These are phyloP conservation scores for Hybognathus amarus DNA, from an alignment of 2,797 vertebrate species.

Conservation along the genomic window DNA sequence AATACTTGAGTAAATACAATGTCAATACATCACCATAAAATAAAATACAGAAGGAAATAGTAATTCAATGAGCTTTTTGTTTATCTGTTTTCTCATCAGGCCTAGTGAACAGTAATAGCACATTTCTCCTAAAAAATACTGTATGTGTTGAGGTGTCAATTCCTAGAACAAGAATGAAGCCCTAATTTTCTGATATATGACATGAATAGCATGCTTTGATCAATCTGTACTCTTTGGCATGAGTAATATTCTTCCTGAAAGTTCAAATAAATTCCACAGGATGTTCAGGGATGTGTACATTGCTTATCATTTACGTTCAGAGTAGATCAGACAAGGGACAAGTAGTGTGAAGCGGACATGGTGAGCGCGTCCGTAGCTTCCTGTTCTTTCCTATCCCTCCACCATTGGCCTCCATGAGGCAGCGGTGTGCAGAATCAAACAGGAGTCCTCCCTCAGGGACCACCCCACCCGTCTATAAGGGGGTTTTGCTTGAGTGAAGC, in stretches of 20 bases:
- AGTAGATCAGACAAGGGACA: constrained; percentile 20
- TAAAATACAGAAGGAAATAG: background rate
- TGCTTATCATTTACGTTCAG: constrained; percentile 44
- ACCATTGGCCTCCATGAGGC: constrained; percentile 41
- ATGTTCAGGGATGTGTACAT: constrained; percentile 23
- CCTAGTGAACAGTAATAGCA: background rate
- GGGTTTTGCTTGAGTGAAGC: constrained; percentile 80
- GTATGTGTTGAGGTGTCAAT: too few relatives aligned
- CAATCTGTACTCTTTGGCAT: background rate
- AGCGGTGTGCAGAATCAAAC: constrained; percentile 61
- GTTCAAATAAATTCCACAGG: constrained; percentile 39
- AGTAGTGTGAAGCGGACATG: constrained; percentile 33
- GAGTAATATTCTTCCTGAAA: constrained; percentile 9
- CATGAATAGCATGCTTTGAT: background rate
- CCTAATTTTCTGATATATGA: background rate
- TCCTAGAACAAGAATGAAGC: background rate
- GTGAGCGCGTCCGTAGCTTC: constrained; percentile 26
- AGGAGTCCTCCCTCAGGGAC: constrained; percentile 53
- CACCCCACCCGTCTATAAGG: constrained; percentile 62
- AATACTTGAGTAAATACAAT: too few relatives aligned
- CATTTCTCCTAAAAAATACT: background rate
- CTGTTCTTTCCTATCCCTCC: constrained; percentile 14
- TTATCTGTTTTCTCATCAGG: background rate
- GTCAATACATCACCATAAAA: too few relatives aligned
- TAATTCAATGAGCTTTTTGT: background rate